Evolutionary conservation across 2,888 invertebrate genomes (phyloP), one percentile per base, ranked within the genome.

Genomic region (Netelia inedita): DNA sequence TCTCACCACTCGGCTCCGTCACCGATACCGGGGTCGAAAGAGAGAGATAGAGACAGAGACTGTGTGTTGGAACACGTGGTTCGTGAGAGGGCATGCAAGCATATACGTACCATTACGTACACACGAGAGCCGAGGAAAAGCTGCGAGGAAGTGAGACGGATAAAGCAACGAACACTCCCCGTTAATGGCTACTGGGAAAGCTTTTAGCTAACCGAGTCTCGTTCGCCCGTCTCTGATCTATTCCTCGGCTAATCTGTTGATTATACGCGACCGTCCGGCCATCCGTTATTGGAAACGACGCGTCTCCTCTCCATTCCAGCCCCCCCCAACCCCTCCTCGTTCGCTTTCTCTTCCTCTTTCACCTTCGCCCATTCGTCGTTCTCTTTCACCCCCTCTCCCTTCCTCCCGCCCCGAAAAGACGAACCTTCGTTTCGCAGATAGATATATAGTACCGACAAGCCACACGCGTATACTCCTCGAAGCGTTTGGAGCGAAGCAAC

Each of bases 171-270:
- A 90, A 90, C 88, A 90, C 90, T 91, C 93, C 89, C 88, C 88
- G 91, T 91, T 93, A 93, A 93, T 93, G 93, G 93, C 91, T 90
- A 91, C 86, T 88, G 90, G 91, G 90, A 91, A 93, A 91, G 93
- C 93, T 93, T 93, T 93, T 93, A 93, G 93, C 93, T 93, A 92
- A 93, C 93, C 92, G 91, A 91, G 88, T 88, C 89, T 89, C 88
- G 88, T 89, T 89, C 88, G 84, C 88, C 89, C 89, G 88, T 87
- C 91, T 92, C 92, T 93, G 93, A 93, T 93, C 93, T 92, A 93
- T 93, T 93, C 91, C 90, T 90, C 90, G 90, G 91, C 91, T 94
- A 93, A 93, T 93, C 92, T 92, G 91, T 92, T 93, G 93, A 94
- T 93, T 93, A 93, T 93, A 93, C 93, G 91, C 90, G 91, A 91